Conservation (phyloP, 2,113 vertebrate genomes). For the Sarotherodon lohbergeri region DNA sequence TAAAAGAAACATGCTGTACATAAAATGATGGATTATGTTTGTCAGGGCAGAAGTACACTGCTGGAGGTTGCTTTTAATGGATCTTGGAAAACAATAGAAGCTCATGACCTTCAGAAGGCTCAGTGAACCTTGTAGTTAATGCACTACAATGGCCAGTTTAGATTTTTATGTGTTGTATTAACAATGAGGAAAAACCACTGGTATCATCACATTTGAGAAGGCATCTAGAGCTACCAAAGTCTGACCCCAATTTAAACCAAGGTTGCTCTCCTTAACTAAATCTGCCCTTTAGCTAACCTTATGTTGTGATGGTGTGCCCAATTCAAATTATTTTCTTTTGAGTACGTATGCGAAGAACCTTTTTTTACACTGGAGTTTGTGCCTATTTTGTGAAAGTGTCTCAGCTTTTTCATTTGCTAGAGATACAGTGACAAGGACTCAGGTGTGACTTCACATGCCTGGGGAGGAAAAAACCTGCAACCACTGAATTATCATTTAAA, state of each 20-base stretch:
- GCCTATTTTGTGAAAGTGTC: neutral
- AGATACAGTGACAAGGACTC: neutral
- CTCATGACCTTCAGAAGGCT: neutral
- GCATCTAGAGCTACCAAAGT: neutral
- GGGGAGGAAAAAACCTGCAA: neutral
- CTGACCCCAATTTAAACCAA: slow-evolving; percentile 17
- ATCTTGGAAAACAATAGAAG: slow-evolving; percentile 13
- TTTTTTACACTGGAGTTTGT: neutral
- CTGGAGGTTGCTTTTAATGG: slow-evolving; percentile 22
- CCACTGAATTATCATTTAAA: neutral
- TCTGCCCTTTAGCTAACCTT: neutral
- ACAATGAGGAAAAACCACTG: neutral
- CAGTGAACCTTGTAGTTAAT: neutral
- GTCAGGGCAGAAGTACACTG: neutral
- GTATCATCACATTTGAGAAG: neutral
- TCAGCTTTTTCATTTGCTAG: neutral
- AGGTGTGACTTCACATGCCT: neutral
- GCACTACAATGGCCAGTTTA: neutral
- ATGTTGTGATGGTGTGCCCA: neutral
- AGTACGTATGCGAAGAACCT: neutral
- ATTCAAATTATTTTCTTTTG: neutral
- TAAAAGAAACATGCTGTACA: neutral
- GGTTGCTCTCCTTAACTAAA: neutral
- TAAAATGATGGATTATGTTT: slow-evolving; percentile 22
- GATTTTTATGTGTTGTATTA: neutral